Evolutionary conservation across 2,797 vertebrate genomes (phyloP), one percentile per base, ranked within the genome.

Genomic region (Chelon auratus): DNA sequence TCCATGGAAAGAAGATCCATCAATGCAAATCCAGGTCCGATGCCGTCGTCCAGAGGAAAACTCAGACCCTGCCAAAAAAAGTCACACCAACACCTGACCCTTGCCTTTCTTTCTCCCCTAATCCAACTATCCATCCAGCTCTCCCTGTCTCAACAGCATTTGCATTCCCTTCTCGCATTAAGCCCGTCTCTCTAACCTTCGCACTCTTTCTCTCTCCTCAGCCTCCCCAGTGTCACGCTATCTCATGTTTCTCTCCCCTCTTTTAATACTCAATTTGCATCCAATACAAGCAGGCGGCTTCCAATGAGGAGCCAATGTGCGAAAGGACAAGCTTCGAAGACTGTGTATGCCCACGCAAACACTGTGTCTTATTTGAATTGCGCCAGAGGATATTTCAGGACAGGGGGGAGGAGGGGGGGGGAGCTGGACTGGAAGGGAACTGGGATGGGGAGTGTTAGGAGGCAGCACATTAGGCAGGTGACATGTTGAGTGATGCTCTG

Each of bases 1-100:
- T 73, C 77, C 87, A 93, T 91, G 92, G 93, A 94, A 94, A 94
- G 91, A 93, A 91, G 92, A 94, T 93, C 92, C 88, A 93, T 93
- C 92, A 90, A 94, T 94, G 94, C 94, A 94, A 94, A 94, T 94
- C 77, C 75, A 64, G 84, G 82, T 72, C 80, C 43, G 73, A 86
- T 84, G 81, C 84, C 73, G 53, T 86, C 89, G 66, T 83, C 78
- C 69, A 67, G 72, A 86, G 82, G 74, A 82, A 84, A 86, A 79
- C 86, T 80, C 79, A 77, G 66, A 87, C 80, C 83, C 85, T 66
- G 79, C 79, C 80, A 83, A 90, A 85, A 90, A 91, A 33, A 91
- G 85, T 93, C 88, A 81, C 80, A 80, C 80, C 62, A 92, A 92
- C 92, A 93, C 90, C 90, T 92, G 90, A 93, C 89, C 89, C 87